Conservation (phyloP, 2,888 invertebrate genomes). For the Galeopsomyia nigrocyanea region DNA sequence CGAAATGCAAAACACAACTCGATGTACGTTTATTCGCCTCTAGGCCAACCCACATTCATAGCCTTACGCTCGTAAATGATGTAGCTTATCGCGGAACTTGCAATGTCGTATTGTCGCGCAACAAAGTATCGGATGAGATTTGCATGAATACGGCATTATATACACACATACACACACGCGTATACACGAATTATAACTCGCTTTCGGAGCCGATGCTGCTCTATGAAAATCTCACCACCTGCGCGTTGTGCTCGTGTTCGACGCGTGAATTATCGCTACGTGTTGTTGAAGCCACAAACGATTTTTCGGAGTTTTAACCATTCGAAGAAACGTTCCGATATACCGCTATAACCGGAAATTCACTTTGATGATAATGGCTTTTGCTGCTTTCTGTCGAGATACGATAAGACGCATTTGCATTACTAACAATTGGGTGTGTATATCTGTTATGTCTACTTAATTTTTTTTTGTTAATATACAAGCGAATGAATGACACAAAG, state of each 20-base stretch:
- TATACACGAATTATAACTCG: conserved; percentile 1
- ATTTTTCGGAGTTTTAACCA: conserved; percentile 10
- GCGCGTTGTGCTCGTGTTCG: background rate
- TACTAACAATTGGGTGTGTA: too few species aligned
- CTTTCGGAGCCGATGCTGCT: conserved; percentile 4
- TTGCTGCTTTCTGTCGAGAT: background rate
- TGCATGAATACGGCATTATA: background rate
- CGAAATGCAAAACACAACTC: too few species aligned
- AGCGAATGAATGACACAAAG: background rate
- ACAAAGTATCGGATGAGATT: too few species aligned
- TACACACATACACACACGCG: background rate
- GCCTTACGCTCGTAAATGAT: too few species aligned
- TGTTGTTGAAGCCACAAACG: conserved; percentile 7
- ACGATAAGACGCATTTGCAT: too few species aligned
- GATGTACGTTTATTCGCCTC: too few species aligned
- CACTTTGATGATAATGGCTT: conserved; percentile 22
- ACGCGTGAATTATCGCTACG: conserved; percentile 7
- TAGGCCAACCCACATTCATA: too few species aligned
- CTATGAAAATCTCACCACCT: conserved; percentile 1
- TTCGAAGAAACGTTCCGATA: too few species aligned
- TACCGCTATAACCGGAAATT: conserved; percentile 31
- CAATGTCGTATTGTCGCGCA: background rate
- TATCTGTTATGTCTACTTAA: background rate
- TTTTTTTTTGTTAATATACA: background rate
- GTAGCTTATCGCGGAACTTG: background rate